Evolutionary conservation across 2,888 invertebrate genomes (phyloP), one percentile per base, ranked within the genome.

Genomic region (Desoria tigrina): DNA sequence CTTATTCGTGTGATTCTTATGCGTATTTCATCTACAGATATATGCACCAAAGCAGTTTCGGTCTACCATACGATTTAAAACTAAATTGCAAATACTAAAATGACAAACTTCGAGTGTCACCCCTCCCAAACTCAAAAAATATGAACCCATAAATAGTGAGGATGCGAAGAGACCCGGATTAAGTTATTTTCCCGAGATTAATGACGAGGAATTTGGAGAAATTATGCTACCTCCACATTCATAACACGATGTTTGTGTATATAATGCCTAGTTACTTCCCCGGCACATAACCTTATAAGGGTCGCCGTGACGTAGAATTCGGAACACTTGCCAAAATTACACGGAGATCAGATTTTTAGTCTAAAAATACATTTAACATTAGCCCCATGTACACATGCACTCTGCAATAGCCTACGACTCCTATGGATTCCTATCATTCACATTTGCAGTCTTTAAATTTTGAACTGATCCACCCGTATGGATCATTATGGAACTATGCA

Each of bases 321-420:
- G 68, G 70, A 66, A 67, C 53, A 66, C 60, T 73, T 74, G 74
- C 74, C 74, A 74, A 74, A 72, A 70, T 68, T 71, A 72, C 68
- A 71, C 69, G 71, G 71, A 69, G 74, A 74, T 74, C 69, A 65
- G 69, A 66, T 72, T 72, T 32, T 62, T 72, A 71, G 72, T 71
- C 71, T 74, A 74, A 74, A 72, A 74, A 74, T 74, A 74, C 45
- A 45, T 45, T 32, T 4, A 32, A 32, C 32, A 32, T 32, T 9
- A 45, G 45, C 16, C 16, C 45, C 16, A 16, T 6, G 45, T 45
- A n/a, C 45, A 6, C n/a, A 45, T 6, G 16, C 45, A 45, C 6
- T 21, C n/a, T 16, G 6, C 16, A 6, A 45, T 6, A 6, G 16
- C 16, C n/a, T 21, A 45, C n/a, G 9, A 45, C 32, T 11, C 11